Base-by-base conservation (phyloP, 2,113 vertebrate genomes). In the Engraulis encrasicolus region DNA sequence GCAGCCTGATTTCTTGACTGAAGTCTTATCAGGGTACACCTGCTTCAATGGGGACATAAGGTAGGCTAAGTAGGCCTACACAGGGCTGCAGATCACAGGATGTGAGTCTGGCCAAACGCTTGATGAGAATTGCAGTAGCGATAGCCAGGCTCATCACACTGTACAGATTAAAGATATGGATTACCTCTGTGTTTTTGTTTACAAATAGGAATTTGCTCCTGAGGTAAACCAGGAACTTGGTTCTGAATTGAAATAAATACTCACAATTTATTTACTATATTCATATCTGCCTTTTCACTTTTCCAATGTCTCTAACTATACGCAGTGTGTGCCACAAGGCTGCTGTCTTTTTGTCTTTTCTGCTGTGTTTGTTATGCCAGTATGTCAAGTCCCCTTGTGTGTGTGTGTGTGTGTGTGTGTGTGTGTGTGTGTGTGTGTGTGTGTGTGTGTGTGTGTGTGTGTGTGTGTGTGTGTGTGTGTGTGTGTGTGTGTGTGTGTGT, bases 261-360 rank as follows among this genome's bases (percentile, higher is more conserved):
- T 71, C 49, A 54, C 52, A 1, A 15, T 74, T 17, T 61, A 61
- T 17, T 18, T 49, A 36, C 37, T 48, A 58, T 37, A 1, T 78
- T n/a, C 81, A 18, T n/a, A 50, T 83, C 78, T 86, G 27, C 37
- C 48, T 83, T 83, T 85, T 34, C 48, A 79, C 54, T 38, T 74
- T 9, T 79, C 31, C 45, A 71, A 45, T 2, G 19, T 27, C 2
- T n/a, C 74, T 78, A 17, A 50, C 48, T 31, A 5, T 40, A 79
- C 19, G 15, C 48, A 40, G 20, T 78, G 61, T 50, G 40, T 36
- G 61, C 36, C 45, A 50, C 78, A 80, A 71, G 79, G 78, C 50
- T 36, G 11, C 54, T 71, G 17, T 78, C 31, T 80, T 77, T 83
- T 77, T 83, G 54, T 74, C 81, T 40, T 14, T 45, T 14, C 19